phyloP scores from a whole-genome alignment of 2,113 vertebrate species.

The Epinephelus cyanopodus region DNA sequence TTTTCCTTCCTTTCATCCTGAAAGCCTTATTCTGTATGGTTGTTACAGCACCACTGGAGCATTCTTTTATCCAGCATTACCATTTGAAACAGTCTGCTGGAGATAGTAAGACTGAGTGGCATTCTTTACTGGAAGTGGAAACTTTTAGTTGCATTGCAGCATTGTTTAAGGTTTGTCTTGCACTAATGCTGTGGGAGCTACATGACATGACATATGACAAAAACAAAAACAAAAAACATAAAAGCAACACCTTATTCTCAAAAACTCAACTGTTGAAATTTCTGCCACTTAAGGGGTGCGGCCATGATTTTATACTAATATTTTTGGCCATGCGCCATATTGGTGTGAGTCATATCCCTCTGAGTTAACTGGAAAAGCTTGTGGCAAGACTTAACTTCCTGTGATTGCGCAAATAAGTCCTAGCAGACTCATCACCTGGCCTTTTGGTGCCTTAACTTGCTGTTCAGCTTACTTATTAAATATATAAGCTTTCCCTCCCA shows the following conservation, averaged over 20 bases:
- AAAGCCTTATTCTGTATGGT: too few species aligned
- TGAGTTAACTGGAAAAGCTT: neutral
- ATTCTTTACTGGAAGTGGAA: neutral
- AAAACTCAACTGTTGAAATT: neutral
- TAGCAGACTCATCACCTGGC: neutral
- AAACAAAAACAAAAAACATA: neutral
- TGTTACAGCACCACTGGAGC: too few species aligned
- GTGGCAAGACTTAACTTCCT: too few species aligned
- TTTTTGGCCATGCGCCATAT: neutral
- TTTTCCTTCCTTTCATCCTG: neutral
- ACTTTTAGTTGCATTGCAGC: too few species aligned
- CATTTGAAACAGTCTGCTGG: neutral
- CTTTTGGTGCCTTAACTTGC: neutral
- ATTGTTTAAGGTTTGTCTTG: neutral
- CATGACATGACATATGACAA: neutral
- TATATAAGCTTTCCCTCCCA: neutral
- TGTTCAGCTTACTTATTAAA: neutral
- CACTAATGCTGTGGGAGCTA: neutral
- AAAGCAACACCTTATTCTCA: neutral
- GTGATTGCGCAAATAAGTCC: neutral
- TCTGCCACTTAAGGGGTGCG: neutral
- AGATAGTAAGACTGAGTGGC: neutral
- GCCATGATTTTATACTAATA: neutral
- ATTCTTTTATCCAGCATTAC: too few species aligned
- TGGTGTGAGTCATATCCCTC: neutral